Evolutionary conservation across 2,113 vertebrate genomes (phyloP), one percentile per base, ranked within the genome.

Genomic region (Apteryx mantelli): DNA sequence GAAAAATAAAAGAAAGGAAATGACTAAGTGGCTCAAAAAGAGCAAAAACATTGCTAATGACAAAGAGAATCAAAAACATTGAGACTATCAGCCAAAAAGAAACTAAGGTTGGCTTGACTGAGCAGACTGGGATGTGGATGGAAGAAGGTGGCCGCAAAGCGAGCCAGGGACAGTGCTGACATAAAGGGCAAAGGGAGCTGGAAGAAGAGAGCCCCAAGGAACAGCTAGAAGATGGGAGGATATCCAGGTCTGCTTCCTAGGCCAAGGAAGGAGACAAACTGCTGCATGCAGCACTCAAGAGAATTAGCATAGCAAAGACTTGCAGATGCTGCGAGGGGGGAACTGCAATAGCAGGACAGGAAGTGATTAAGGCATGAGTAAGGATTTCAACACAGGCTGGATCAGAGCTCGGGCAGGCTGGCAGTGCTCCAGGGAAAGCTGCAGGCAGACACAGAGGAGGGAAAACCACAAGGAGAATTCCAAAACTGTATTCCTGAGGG

Each of bases 311-410:
- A 48, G 61, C 48, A 46, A 44, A 53, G 91, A 40, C 21, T 79
- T 74, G 48, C 61, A 92, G 92, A 91, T 82, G 88, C 66, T 68
- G 63, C 0, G 1, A 69, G 56, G 30, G 52, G 71, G 53, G 79
- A 71, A 74, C 25, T 88, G 90, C 92, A 70, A 63, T 40, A 52
- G 48, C 3, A 0, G 42, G 81, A 28, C 19, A 1, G 91, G 94
- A 96, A 97, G 90, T 86, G 91, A 97, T 89, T 93, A 82, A 95
- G 66, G 87, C 66, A 65, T 95, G 95, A 97, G 91, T 89, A 93
- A 96, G 92, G 89, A 32, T 52, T 93, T 70, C 70, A 53, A 34
- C 50, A 74, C 26, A 78, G 82, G 63, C 92, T 50, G 40, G 90
- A 68, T 19, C 82, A 79, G 86, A 78, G 78, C 0, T 0, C 92